phyloP scores from a whole-genome alignment of 2,113 vertebrate genomes.

The Nyctibius bracteatus region DNA sequence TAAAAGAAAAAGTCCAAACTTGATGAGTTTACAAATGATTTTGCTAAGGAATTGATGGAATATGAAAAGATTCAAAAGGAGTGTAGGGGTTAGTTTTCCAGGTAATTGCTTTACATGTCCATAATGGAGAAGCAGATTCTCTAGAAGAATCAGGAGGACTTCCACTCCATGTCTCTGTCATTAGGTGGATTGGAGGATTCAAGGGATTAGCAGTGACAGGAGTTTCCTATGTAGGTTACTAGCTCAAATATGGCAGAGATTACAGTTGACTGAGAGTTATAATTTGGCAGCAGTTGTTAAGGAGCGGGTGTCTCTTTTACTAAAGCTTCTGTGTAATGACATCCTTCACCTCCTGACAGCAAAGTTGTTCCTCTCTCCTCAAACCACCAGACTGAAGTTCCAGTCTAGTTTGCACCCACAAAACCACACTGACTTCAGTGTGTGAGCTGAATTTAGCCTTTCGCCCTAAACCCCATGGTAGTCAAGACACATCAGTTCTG shows the following conservation, averaged over 20 bases:
- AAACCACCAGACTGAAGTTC: background rate
- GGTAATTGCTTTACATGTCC: no score
- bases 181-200: no score
- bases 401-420: background rate
- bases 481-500: background rate
- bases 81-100: no score
- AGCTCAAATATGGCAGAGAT: constrained; percentile 21
- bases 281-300: background rate
- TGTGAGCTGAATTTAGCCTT: background rate
- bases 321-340: background rate
- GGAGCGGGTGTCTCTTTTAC: background rate
- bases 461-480: background rate
- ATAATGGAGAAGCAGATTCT: no score
- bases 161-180: no score
- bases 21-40: constrained; percentile 98
- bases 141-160: no score
- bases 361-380: background rate
- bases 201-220: constrained; percentile 58
- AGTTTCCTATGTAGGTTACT: constrained; percentile 3
- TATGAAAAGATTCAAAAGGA: no score
- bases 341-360: no score
- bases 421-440: background rate
- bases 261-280: background rate
- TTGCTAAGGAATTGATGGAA: no score
- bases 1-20: constrained; percentile 95